A percentile compares a stretch with the other conserved stretches of the same genome.
These are phyloP conservation scores for Chaetoderma sp. DNA, from an alignment of 2,888 invertebrate species.

Conservation along the genomic window DNA sequence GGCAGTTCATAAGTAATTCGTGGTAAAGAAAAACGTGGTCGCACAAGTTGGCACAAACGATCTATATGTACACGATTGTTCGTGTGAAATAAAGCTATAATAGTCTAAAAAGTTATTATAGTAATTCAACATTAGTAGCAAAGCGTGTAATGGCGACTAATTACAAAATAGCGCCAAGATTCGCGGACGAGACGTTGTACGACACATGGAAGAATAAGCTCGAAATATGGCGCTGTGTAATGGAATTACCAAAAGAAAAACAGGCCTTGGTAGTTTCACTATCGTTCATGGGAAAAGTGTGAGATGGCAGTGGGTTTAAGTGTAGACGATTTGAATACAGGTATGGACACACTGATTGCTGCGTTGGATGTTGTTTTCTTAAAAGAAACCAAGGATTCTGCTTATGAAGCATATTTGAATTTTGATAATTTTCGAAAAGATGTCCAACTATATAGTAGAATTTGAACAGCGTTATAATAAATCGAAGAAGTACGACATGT, in stretches of 20 bases:
- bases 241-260: neutral
- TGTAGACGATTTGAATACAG: neutral
- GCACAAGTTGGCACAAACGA: no score
- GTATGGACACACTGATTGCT: neutral
- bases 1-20: no score
- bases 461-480: neutral
- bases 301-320: neutral
- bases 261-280: conserved; percentile 7
- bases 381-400: neutral
- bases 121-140: no score
- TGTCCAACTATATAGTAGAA: no score
- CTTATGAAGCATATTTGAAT: neutral
- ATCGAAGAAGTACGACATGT: conserved; percentile 1
- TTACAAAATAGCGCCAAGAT: no score
- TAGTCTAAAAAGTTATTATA: no score
- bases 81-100: no score
- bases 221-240: neutral
- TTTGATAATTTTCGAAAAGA: neutral
- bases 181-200: no score
- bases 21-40: no score
- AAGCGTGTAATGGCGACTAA: no score
- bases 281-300: neutral
- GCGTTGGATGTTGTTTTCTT: neutral
- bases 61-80: no score
- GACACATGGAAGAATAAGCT: conserved; percentile 10